A percentile compares a stretch with the other conserved stretches of the same genome.
These are phyloP conservation scores for Drosophila oshimai DNA, from an alignment of 1,140 invertebrate species.

Conservation along the genomic window DNA sequence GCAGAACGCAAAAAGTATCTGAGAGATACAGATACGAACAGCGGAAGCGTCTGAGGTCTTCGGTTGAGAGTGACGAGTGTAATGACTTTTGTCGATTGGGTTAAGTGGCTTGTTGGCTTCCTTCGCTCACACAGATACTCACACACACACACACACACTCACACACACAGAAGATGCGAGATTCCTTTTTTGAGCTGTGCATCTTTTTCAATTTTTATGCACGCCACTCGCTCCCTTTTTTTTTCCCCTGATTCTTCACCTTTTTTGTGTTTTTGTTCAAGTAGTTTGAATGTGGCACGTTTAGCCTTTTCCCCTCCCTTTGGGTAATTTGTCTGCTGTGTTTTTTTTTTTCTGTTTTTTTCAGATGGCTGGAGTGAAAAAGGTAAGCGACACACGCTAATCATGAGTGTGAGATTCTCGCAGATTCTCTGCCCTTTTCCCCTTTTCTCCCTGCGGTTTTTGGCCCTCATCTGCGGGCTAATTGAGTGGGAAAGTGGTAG, in stretches of 20 bases:
- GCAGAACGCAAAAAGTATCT: constrained; percentile 24
- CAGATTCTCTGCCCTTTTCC: constrained; percentile 12
- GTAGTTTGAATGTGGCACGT: constrained; percentile 78
- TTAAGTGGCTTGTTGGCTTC: constrained; percentile 80
- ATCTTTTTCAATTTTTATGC: constrained; percentile 76
- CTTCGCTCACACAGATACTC: constrained; percentile 49
- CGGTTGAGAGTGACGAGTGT: constrained; percentile 72
- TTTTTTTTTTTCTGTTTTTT: constrained; percentile 24
- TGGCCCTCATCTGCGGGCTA: constrained; percentile 31
- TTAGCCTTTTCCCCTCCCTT: constrained; percentile 27
- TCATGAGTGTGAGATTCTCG: constrained; percentile 41
- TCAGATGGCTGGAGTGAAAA: constrained; percentile 8
- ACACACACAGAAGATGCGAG: constrained; percentile 45
- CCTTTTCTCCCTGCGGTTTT: constrained; percentile 17
- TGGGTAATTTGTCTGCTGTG: constrained; percentile 68
- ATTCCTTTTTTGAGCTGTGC: constrained; percentile 56
- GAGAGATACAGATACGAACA: constrained; percentile 13
- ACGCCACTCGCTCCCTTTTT: constrained; percentile 50
- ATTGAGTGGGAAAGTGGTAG: constrained; percentile 54
- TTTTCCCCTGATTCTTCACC: constrained; percentile 37
- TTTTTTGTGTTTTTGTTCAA: constrained; percentile 37
- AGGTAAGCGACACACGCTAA: constrained; percentile 58
- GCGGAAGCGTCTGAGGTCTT: constrained; percentile 65
- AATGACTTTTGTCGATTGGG: constrained; percentile 81
- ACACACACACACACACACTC: constrained; percentile 34